Evolutionary conservation across 2,113 vertebrate genomes (phyloP).

Genomic region (Spermophilus dauricus): DNA sequence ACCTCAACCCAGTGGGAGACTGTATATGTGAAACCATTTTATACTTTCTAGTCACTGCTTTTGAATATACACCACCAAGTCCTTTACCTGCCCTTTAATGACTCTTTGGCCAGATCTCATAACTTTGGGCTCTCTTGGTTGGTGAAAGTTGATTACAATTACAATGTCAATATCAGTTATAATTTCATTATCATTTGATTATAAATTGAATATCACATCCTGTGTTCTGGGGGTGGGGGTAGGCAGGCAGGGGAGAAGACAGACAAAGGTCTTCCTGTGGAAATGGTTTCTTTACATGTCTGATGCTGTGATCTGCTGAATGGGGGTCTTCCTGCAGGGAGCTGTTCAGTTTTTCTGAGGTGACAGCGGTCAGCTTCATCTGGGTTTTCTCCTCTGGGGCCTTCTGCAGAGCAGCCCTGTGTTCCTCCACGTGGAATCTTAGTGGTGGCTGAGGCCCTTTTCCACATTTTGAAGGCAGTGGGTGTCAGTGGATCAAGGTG

Average conservation of each 20-base stretch:
- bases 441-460: background rate
- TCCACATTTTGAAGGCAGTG: background rate
- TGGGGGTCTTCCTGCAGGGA: background rate
- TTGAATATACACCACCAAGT: background rate
- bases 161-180: background rate
- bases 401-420: background rate
- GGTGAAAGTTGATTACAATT: background rate
- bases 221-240: background rate
- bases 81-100: background rate
- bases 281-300: background rate
- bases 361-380: background rate
- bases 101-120: background rate
- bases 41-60: constrained; percentile 19
- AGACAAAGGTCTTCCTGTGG: background rate
- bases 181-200: background rate
- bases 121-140: constrained; percentile 17
- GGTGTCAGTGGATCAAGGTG: background rate
- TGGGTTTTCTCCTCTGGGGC: background rate
- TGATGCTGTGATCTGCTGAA: background rate
- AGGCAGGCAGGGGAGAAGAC: background rate
- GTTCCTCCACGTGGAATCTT: background rate
- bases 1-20: background rate
- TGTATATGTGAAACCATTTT: background rate
- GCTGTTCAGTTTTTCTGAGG: background rate
- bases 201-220: background rate